These are phyloP conservation scores for Hyposmocoma kahamanoa DNA, from an alignment of 1,140 invertebrate genomes.

Conservation along the genomic window DNA sequence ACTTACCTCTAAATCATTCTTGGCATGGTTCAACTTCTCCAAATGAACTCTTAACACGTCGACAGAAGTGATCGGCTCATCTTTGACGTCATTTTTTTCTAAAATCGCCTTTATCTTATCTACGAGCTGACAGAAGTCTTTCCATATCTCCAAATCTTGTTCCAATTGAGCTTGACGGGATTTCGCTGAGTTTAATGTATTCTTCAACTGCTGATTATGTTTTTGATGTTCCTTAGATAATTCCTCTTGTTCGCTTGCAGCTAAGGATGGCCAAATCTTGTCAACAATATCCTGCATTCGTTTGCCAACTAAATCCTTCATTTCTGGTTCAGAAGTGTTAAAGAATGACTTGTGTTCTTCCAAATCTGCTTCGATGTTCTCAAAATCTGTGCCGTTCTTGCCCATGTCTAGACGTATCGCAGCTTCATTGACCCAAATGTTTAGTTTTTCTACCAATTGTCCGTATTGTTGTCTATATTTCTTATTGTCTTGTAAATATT, in stretches of 20 bases:
- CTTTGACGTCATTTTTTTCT: conserved; percentile 80
- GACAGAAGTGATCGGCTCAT: conserved; percentile 84
- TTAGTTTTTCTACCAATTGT: conserved; percentile 83
- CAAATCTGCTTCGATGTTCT: conserved; percentile 86
- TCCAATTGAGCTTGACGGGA: conserved; percentile 83
- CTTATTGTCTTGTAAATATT: conserved; percentile 87
- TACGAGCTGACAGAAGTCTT: conserved; percentile 83
- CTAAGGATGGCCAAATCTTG: conserved; percentile 89
- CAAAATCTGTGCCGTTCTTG: conserved; percentile 90
- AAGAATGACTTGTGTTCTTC: conserved; percentile 92
- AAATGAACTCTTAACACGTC: conserved; percentile 86
- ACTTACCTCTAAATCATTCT: conserved; percentile 86
- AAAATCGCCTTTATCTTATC: conserved; percentile 85
- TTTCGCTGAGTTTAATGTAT: conserved; percentile 86
- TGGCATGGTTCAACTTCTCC: conserved; percentile 84
- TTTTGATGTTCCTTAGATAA: conserved; percentile 85
- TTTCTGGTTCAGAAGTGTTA: conserved; percentile 80
- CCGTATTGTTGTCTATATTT: conserved; percentile 84
- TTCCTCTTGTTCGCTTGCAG: conserved; percentile 85
- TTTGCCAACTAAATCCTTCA: conserved; percentile 86
- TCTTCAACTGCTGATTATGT: conserved; percentile 85
- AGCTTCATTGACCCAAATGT: conserved; percentile 90
- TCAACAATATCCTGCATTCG: conserved; percentile 88
- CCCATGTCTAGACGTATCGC: conserved; percentile 83
- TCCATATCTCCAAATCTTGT: conserved; percentile 85